Base-by-base conservation (phyloP, 2,888 invertebrate species). In the Lepidochitona cinerea region DNA sequence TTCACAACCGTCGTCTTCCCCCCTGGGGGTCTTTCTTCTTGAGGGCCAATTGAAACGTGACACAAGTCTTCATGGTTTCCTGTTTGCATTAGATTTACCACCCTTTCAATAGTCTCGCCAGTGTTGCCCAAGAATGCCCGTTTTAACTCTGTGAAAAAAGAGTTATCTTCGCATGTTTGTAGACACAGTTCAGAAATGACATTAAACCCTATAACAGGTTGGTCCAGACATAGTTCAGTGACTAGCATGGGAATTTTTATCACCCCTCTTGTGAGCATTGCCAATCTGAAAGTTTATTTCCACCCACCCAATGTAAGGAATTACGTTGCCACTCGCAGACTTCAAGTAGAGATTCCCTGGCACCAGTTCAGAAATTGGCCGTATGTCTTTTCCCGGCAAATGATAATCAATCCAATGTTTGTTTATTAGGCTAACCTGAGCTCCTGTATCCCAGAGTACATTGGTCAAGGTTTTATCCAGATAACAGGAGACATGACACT, bases 271-370 rank as follows among this genome's bases (percentile, higher is more conserved):
- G 37, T 1, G 12, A 18, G n/a, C 37, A n/a, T n/a, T 7, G 29
- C 4, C 35, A 23, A 26, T 59, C 26, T 29, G 4, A 37, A 66
- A 66, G 14, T 66, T 37, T 18, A 66, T 37, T 2, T 66, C 66
- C 14, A 66, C 37, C 66, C 66, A 66, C 37, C 66, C 66, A 23
- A 3, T 23, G 29, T 66, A 66, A 18, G 66, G 35, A 66, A 66
- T 66, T 3, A 23, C 14, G 1, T 12, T 26, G 18, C n/a, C 37
- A 66, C 37, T 66, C 18, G 37, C 66, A 35, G 66, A 35, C 59
- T 29, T 4, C 23, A 59, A 14, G 26, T 12, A 4, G 59, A 59
- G 4, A 23, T 18, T 29, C 14, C 59, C 59, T 29, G 23, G 14
- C 23, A 59, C 7, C 14, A 7, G 4, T 32, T 59, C 7, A 14